Evolutionary conservation across 1,140 invertebrate genomes (phyloP).

Genomic region (Aphis gossypii): DNA sequence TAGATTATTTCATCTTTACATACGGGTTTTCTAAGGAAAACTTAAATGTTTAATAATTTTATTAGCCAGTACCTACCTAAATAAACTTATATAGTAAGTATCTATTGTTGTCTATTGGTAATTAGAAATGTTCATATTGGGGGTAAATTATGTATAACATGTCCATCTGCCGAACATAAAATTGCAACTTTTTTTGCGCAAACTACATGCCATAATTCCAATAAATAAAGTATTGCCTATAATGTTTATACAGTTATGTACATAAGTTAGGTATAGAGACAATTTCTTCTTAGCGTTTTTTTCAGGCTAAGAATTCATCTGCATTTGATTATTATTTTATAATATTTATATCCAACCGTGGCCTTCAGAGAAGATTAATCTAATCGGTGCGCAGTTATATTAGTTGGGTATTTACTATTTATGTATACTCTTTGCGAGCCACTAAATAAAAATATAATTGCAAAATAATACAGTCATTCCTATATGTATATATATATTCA

Average conservation of each 20-base stretch:
- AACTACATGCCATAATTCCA: no score
- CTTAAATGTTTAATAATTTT: neutral
- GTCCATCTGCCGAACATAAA: neutral
- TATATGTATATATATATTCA: neutral
- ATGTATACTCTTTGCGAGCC: neutral
- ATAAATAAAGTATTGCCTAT: neutral
- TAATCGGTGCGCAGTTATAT: neutral
- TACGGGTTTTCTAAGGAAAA: neutral
- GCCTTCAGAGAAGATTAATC: neutral
- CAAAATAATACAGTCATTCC: slow-evolving; percentile 10
- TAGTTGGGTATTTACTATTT: neutral
- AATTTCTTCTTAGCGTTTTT: neutral
- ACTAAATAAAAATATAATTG: neutral
- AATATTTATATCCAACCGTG: neutral
- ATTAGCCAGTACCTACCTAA: neutral
- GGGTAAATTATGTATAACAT: neutral
- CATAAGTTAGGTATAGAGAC: neutral
- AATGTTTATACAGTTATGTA: neutral
- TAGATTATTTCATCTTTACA: neutral
- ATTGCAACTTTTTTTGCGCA: neutral
- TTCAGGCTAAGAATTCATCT: neutral
- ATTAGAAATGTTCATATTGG: neutral
- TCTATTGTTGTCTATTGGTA: neutral
- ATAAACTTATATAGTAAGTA: neutral
- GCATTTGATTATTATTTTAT: neutral